phyloP scores from a whole-genome alignment of 1,140 invertebrate genomes.

The Diachasma alloeum region DNA sequence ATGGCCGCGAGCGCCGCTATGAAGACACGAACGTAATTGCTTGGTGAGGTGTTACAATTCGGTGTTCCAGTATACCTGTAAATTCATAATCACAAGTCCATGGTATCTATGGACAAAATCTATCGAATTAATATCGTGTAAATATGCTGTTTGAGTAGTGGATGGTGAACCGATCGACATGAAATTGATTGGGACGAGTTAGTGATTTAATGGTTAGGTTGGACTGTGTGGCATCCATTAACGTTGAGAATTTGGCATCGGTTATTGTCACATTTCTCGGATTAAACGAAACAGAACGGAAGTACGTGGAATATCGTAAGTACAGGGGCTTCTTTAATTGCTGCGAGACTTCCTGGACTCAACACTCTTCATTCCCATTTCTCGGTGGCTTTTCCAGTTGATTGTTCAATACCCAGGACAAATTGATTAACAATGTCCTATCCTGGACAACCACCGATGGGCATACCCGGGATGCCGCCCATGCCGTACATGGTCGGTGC shows the following conservation, averaged over 20 bases:
- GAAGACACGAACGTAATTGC: neutral
- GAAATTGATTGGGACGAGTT: neutral
- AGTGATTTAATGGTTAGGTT: neutral
- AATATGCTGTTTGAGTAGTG: neutral
- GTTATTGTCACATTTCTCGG: neutral
- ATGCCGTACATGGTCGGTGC: conserved; percentile 64
- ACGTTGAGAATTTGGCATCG: neutral
- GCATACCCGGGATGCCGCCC: conserved; percentile 63
- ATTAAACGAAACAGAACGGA: neutral
- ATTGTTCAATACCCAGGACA: neutral
- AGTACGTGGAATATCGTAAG: neutral
- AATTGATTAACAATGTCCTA: conserved; percentile 54
- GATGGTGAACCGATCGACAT: neutral
- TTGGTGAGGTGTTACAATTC: neutral
- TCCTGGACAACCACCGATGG: conserved; percentile 63
- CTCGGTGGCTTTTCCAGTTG: neutral
- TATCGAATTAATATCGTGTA: neutral
- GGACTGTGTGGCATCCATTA: neutral
- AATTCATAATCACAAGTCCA: neutral
- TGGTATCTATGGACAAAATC: neutral
- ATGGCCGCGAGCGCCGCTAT: neutral
- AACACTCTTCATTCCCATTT: neutral
- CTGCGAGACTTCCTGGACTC: neutral
- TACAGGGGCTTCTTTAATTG: neutral
- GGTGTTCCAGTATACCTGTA: neutral